Conservation (phyloP, 2,888 invertebrate species). For the Panzeria rudis region DNA sequence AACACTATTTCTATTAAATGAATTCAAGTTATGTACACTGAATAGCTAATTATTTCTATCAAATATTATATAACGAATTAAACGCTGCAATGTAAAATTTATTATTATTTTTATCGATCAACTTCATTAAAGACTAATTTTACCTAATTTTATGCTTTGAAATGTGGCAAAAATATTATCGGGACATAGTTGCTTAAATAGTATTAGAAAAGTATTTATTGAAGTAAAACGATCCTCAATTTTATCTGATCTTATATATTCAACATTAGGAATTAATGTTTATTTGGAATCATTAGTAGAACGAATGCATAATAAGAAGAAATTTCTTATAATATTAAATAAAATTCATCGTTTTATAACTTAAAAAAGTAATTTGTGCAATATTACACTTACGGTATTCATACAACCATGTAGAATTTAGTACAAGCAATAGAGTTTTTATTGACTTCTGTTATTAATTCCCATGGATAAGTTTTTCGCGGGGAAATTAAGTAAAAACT, state of each 20-base stretch:
- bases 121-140: conserved; percentile 42
- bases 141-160: conserved; percentile 78
- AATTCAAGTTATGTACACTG: neutral
- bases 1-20: neutral
- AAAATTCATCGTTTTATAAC: neutral
- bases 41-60: neutral
- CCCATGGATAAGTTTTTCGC: too few relatives aligned
- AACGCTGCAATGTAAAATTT: neutral
- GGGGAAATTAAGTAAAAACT: too few relatives aligned
- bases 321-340: neutral
- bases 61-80: neutral
- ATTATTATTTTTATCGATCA: neutral
- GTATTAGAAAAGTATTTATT: neutral
- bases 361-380: too few relatives aligned
- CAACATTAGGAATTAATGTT: neutral
- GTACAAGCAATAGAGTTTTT: conserved; percentile 5
- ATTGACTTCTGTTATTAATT: neutral
- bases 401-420: neutral
- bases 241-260: neutral
- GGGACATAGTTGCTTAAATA: conserved; percentile 34
- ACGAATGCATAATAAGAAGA: neutral
- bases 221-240: conserved; percentile 19
- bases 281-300: neutral
- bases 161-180: conserved; percentile 70
- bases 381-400: neutral